A percentile compares a stretch with the other conserved stretches of the same genome.
phyloP scores from a whole-genome alignment of 2,888 invertebrate genomes.

The Diarsia mendica region DNA sequence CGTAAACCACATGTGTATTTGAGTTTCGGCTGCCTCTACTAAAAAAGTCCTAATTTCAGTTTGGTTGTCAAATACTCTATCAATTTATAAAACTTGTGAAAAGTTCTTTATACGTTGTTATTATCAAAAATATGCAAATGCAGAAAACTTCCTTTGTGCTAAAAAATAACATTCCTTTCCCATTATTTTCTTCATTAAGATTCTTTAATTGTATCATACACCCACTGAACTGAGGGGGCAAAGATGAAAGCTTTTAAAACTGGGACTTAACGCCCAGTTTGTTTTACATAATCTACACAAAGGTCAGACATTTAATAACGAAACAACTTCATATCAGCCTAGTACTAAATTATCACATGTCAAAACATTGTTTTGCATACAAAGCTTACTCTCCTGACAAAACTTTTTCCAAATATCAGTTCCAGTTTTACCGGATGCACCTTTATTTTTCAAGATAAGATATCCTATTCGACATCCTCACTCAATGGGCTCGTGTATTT shows the following conservation, averaged over 20 bases:
- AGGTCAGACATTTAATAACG: background rate
- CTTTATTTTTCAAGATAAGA: no score
- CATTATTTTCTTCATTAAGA: slow-evolving; percentile 22
- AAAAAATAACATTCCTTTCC: slow-evolving; percentile 20
- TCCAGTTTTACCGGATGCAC: no score
- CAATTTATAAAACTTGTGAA: background rate
- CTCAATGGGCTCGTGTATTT: no score
- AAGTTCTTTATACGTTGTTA: background rate
- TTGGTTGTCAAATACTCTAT: background rate
- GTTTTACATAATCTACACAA: slow-evolving; percentile 8
- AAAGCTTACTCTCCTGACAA: no score
- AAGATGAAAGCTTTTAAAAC: slow-evolving; percentile 15
- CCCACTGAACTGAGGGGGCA: slow-evolving; percentile 7
- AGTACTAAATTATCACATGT: background rate
- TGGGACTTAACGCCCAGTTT: background rate
- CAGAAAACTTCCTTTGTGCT: slow-evolving; percentile 22
- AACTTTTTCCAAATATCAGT: no score
- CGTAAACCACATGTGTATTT: background rate
- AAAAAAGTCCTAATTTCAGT: background rate
- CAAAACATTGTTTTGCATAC: background rate
- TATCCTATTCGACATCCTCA: no score
- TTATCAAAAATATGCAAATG: slow-evolving; percentile 18
- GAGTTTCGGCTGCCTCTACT: background rate
- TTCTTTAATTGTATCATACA: slow-evolving; percentile 23
- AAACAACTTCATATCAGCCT: background rate